Base-by-base conservation (phyloP, 2,797 vertebrate genomes). In the Anguilla marmorata region DNA sequence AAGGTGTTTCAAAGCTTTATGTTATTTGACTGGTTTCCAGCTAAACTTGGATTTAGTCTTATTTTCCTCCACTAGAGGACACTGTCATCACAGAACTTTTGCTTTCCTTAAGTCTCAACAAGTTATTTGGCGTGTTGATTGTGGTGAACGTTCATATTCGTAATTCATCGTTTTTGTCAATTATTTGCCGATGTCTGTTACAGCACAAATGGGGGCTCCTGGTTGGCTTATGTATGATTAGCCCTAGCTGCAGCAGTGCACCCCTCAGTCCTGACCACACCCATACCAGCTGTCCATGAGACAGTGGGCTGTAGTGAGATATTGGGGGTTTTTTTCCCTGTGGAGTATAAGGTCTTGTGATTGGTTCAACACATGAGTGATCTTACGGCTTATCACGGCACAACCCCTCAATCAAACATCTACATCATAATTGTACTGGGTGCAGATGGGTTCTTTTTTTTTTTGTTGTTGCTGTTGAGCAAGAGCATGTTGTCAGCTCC, bases 231-330 rank as follows among this genome's bases (percentile, higher is more conserved):
- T 9, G 27, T 12, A 3, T 0, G 27, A 30, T 6, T 90, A 91
- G 91, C 90, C 56, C 33, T 76, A 30, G 2, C 79, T 85, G 76
- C 58, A 86, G 16, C 84, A 0, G 79, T 12, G 89, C 90, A 4
- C 16, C 16, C 58, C 58, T 60, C 21, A 60, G 58, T 16, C 21
- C 58, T 60, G 2, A 21, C 14, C 58, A 16, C 58, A 60, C 19
- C 21, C 58, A 60, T 60, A 3, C 16, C 58, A 60, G 12, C 16
- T 19, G 58, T 60, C 19, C 4, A 24, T 60, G 21, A 16, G 58
- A 60, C 50, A 52, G 11, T 52, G 19, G 58, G 58, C 21, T 60
- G 58, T 60, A 24, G 50, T 52, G 50, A 8, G 58, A 60, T 24
- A 60, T 60, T 37, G 1, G 37, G 37, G 33, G 0, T 37, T 6